Evolutionary conservation across 2,888 invertebrate genomes (phyloP).

Genomic region (Callosobruchus maculatus): DNA sequence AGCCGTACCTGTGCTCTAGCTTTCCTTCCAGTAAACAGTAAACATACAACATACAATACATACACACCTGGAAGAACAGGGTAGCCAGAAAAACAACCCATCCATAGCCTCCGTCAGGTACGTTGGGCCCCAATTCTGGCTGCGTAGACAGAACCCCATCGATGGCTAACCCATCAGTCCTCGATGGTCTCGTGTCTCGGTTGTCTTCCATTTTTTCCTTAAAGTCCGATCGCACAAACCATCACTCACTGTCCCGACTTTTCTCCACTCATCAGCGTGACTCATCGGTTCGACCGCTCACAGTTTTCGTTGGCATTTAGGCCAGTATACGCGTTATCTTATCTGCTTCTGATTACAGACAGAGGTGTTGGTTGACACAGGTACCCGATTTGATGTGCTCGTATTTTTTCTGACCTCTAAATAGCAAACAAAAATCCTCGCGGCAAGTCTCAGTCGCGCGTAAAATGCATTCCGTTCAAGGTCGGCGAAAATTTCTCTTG

Average conservation of each 20-base stretch:
- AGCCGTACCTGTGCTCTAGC: too few species aligned
- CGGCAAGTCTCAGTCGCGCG: background rate
- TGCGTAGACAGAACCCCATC: constrained; percentile 62
- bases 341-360: background rate
- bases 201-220: constrained; percentile 7
- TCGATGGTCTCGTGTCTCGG: constrained; percentile 3
- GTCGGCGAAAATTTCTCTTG: background rate
- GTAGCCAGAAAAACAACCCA: constrained; percentile 62
- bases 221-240: constrained; percentile 7
- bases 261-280: background rate
- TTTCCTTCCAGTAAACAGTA: too few species aligned
- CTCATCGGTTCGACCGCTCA: background rate
- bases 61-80: constrained; percentile 55
- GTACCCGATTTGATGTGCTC: background rate
- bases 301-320: background rate
- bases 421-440: background rate
- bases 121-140: constrained; percentile 63
- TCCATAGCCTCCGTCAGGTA: constrained; percentile 65
- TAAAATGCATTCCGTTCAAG: background rate
- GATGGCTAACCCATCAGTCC: constrained; percentile 37
- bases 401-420: background rate
- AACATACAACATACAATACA: too few species aligned
- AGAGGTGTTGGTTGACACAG: background rate
- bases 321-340: background rate
- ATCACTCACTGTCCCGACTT: constrained; percentile 4